Evolutionary conservation across 2,797 vertebrate species (phyloP), one percentile per base, ranked within the genome.

Genomic region (Mormyrus hasselquistii): DNA sequence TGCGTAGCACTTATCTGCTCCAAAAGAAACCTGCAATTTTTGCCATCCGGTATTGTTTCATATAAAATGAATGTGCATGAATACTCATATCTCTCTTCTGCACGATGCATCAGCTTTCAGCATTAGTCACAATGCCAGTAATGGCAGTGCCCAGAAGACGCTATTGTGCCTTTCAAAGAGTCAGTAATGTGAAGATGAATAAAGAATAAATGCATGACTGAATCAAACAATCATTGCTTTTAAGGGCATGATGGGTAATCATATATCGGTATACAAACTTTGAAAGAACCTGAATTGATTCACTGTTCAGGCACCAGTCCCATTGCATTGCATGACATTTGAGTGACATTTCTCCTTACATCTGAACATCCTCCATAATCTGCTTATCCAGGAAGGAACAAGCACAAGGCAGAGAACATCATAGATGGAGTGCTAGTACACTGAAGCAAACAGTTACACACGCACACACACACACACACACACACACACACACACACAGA

Each of bases 131-230:
- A 50, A 84, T 49, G 16, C 22, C n/a, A 0, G 44, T 84, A 49
- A 49, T 49, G 47, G 47, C 82, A 84, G 82, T 50, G 41, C 9
- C 82, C 44, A 50, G 47, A 85, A 85, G 82, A 85, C 1, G 5
- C 82, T 52, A 25, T 25, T 29, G 49, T 50, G 16, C 82, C 82
- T 29, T 85, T 50, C 22, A 50, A 52, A 50, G 25, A 85, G 82
- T 50, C 82, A 85, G 82, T 47, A 85, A 50, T 14, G 49, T 85
- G n/a, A 85, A 85, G 47, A 85, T 85, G 49, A 52, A 85, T 85
- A 25, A 85, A 52, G n/a, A 25, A 49, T 85, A 85, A 83, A 83
- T 83, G 44, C 8, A 16, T 59, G 86, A 59, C 55, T 53, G 52
- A 87, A 59, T 55, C 9, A 50, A 86, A 19, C 52, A 49, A 29